These are phyloP conservation scores for Meandrusa payeni DNA, from an alignment of 2,888 invertebrate genomes.

Conservation along the genomic window DNA sequence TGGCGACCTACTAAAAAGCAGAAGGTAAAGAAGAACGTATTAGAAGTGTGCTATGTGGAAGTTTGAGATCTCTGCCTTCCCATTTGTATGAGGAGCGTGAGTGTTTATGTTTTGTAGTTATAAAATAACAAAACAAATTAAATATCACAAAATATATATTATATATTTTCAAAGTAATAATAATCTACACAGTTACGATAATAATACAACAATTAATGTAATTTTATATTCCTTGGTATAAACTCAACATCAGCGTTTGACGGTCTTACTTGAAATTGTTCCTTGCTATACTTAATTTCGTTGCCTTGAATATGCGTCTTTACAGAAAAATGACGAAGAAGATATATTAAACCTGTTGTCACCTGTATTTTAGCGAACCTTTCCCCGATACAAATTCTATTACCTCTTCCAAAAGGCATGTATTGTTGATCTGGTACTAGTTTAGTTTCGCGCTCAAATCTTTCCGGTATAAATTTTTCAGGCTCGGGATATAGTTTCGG, in stretches of 20 bases:
- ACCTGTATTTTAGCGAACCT: conserved; percentile 43
- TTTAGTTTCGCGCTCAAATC: conserved; percentile 44
- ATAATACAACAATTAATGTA: too few species aligned
- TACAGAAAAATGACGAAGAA: conserved; percentile 41
- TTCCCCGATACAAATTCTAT: conserved; percentile 62
- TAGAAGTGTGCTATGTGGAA: too few species aligned
- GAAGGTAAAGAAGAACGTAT: too few species aligned
- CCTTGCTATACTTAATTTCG: conserved; percentile 36
- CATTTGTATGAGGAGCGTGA: too few species aligned
- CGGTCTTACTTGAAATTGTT: conserved; percentile 27
- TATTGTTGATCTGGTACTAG: conserved; percentile 41
- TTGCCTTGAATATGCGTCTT: conserved; percentile 35
- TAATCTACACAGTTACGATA: too few species aligned
- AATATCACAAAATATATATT: too few species aligned
- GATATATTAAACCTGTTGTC: conserved; percentile 39
- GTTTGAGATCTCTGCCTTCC: too few species aligned
- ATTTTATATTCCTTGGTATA: conserved; percentile 17
- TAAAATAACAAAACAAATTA: too few species aligned
- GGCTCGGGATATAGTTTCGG: conserved; percentile 51
- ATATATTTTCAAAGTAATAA: too few species aligned
- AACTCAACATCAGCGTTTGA: conserved; percentile 27
- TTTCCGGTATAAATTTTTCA: conserved; percentile 30
- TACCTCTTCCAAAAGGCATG: conserved; percentile 68
- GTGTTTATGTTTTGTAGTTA: too few species aligned
- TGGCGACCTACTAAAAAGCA: too few species aligned